Conservation (phyloP, 2,888 invertebrate species). For the Tetragonisca angustula region DNA sequence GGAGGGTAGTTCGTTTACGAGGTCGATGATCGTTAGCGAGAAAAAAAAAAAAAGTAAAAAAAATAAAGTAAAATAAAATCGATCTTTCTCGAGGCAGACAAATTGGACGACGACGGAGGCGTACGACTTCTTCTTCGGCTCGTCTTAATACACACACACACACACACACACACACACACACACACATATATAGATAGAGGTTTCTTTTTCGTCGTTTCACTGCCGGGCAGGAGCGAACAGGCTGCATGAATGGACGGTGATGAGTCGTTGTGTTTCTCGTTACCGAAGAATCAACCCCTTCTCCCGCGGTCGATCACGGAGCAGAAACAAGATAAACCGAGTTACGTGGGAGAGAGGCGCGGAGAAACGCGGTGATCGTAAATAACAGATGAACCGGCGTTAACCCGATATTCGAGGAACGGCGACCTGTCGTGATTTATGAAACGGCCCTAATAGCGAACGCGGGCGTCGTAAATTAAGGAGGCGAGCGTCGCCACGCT, state of each 20-base stretch:
- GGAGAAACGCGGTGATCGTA: not conserved
- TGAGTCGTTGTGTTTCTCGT: not conserved
- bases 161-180: no score
- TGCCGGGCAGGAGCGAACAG: not conserved
- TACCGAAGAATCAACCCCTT: not conserved
- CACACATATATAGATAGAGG: not conserved
- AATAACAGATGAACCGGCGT: conserved; percentile 41
- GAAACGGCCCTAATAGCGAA: conserved; percentile 51
- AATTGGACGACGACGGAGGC: conserved; percentile 21
- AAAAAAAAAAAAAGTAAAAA: no score
- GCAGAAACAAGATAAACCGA: conserved; percentile 1
- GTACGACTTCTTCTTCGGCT: not conserved
- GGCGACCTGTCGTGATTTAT: conserved; percentile 63
- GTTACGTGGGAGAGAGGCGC: not conserved
- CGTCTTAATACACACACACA: not conserved
- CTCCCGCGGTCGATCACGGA: not conserved
- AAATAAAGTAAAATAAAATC: not conserved
- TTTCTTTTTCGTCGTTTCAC: not conserved
- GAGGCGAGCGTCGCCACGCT: conserved; percentile 50
- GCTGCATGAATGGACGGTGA: not conserved
- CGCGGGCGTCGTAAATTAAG: conserved; percentile 58
- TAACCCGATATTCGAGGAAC: conserved; percentile 28
- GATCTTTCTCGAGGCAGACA: conserved; percentile 31
- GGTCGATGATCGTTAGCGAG: conserved; percentile 38
- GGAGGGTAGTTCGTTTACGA: conserved; percentile 31